phyloP scores from a whole-genome alignment of 2,888 invertebrate genomes.

The Tipula confusa region DNA sequence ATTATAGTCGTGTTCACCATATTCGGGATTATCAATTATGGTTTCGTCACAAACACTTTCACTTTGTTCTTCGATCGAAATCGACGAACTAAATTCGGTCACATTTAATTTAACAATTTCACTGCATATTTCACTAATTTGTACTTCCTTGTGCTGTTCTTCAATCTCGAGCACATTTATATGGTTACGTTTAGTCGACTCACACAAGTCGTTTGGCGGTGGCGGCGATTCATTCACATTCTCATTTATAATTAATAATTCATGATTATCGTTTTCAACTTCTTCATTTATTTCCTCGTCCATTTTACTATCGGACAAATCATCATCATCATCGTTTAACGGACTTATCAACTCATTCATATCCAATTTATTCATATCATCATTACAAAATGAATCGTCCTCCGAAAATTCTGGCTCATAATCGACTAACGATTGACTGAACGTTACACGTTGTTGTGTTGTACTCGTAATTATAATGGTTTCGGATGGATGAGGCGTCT shows the following conservation, averaged over 20 bases:
- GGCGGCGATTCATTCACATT: neutral
- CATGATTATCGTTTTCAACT: neutral
- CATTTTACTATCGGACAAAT: neutral
- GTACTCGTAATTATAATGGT: neutral
- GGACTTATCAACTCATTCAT: neutral
- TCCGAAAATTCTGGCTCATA: slow-evolving; percentile 51
- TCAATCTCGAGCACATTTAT: neutral
- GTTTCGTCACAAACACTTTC: neutral
- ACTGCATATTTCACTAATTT: slow-evolving; percentile 44
- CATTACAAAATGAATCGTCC: slow-evolving; percentile 39
- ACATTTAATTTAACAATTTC: slow-evolving; percentile 42
- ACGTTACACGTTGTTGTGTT: slow-evolving; percentile 50
- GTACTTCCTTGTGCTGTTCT: neutral
- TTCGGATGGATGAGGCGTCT: slow-evolving; percentile 34
- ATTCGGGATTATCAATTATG: neutral
- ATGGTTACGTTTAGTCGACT: neutral
- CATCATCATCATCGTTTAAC: neutral
- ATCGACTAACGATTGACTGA: slow-evolving; percentile 51
- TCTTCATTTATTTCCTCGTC: neutral
- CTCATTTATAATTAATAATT: neutral
- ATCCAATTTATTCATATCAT: neutral
- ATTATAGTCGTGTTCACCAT: neutral
- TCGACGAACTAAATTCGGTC: neutral
- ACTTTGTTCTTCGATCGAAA: slow-evolving; percentile 37
- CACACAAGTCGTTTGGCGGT: neutral